Percentiles rank a stretch among this genome's conserved stretches.
Evolutionary conservation across 2,113 vertebrate genomes (phyloP).

Genomic region (Labeo catla): DNA sequence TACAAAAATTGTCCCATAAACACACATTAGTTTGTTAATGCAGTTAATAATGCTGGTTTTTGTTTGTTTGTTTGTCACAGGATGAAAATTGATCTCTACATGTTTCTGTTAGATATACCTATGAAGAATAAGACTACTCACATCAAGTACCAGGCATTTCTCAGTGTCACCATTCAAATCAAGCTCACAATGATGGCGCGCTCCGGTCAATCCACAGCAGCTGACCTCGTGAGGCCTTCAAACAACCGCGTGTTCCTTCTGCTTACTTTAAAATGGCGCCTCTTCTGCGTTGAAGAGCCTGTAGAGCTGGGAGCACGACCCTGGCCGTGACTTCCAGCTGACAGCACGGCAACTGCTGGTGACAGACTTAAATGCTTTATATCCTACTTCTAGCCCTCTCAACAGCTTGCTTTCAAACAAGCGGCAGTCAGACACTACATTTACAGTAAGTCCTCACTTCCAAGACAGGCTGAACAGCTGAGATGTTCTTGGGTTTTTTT

Average conservation of each 20-base stretch:
- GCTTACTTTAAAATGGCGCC: constrained; percentile 74
- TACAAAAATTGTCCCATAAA: not conserved
- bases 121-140: not conserved
- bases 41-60: too few species aligned
- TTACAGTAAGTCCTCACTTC: not conserved
- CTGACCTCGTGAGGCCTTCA: constrained; percentile 64
- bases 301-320: constrained; percentile 63
- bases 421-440: not conserved
- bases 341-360: constrained; percentile 67
- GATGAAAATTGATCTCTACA: not conserved
- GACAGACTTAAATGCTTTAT: constrained; percentile 42
- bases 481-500: not conserved
- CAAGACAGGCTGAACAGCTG: not conserved
- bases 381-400: constrained; percentile 18
- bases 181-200: constrained; percentile 45
- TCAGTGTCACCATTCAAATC: constrained; percentile 51
- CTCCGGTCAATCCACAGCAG: constrained; percentile 62
- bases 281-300: constrained; percentile 59
- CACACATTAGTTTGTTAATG: not conserved
- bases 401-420: constrained; percentile 25
- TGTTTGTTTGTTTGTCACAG: not conserved
- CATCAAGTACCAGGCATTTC: constrained; percentile 19
- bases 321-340: constrained; percentile 61
- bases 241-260: constrained; percentile 65
- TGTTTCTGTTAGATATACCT: not conserved